Evolutionary conservation across 2,888 invertebrate genomes (phyloP), one percentile per base, ranked within the genome.

Genomic region (Adelphocoris suturalis): DNA sequence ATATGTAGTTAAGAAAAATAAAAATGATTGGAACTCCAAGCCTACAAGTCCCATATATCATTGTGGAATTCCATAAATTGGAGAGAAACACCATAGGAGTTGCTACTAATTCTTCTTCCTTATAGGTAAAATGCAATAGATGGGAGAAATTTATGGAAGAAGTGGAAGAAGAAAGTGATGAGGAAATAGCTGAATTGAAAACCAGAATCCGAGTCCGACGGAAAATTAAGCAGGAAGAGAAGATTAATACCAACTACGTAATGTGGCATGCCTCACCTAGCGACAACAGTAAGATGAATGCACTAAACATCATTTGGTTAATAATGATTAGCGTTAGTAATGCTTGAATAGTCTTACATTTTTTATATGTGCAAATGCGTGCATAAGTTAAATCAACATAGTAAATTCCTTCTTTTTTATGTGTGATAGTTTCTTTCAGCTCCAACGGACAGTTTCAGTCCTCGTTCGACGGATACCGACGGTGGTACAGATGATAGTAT

Each of bases 161-260:
- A 89, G 93, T 93, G 14, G 94, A 94, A 89, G 94, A 95, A 27
- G 95, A 95, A 91, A 95, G 95, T 90, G 96, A 96, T 92, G 96
- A 96, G 92, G 96, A 96, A 92, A 96, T 96, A 90, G 94, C 95
- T 92, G 94, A 94, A 92, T 93, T 96, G 81, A 95, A 95, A 92
- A 96, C 96, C 92, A 93, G 95, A 91, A 96, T 96, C 91, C 93
- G 96, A 84, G 93, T 95, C 52, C 93, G 96, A 89, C 93, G 95
- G 89, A 93, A 94, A 12, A 94, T 95, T 90, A 94, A 94, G 89
- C 93, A 94, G 88, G 93, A 94, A 90, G 95, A 95, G 91, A 61
- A 75, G 14, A 16, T 28, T 14, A 78, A 48, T 27, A 27, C 13
- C 12, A 23, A 27, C 14, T 48, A 14, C 16, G 52, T 48, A 19